Evolutionary conservation across 2,113 vertebrate genomes (phyloP), one percentile per base, ranked within the genome.

Genomic region (Zosterops borbonicus): DNA sequence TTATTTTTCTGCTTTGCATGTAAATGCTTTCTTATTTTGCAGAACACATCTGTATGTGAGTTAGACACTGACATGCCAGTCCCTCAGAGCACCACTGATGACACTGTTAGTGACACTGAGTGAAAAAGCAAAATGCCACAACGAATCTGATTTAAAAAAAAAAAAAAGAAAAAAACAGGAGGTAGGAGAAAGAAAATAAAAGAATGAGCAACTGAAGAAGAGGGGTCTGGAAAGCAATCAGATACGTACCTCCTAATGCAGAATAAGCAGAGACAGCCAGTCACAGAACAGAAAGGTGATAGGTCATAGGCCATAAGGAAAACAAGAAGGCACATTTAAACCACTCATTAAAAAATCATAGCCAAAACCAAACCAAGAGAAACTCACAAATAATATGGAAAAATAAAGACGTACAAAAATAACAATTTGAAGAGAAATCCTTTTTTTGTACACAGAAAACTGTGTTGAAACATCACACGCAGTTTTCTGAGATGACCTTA

Each of bases 231-330:
- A 96, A 96, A 96, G 97, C 98, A 97, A 96, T 98, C 95, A 94
- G 97, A 98, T 98, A 99, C 98, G 95, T 98, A 99, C 98, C 99
- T 99, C 98, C 99, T 99, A 98, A 98, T 80, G 98, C 98, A 99
- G 98, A 98, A 98, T 98, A 98, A 98, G 98, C 97, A 98, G 98
- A 98, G 98, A 98, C 98, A 98, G 98, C 98, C 98, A 98, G 96
- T 98, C 98, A 99, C 98, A 99, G 98, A 98, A 98, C 98, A 99
- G 98, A 99, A 98, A 98, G 98, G 98, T 98, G 98, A 98, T 97
- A 98, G 98, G 98, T 99, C 98, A 98, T 98, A 98, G 98, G 98
- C 97, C 98, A 98, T 98, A 98, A 98, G 98, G 94, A 98, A 98
- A 97, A 98, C 97, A 98, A 98, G 97, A 98, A 98, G 98, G 98